Base-by-base conservation (phyloP, 2,113 vertebrate species). In the Cygnus atratus region DNA sequence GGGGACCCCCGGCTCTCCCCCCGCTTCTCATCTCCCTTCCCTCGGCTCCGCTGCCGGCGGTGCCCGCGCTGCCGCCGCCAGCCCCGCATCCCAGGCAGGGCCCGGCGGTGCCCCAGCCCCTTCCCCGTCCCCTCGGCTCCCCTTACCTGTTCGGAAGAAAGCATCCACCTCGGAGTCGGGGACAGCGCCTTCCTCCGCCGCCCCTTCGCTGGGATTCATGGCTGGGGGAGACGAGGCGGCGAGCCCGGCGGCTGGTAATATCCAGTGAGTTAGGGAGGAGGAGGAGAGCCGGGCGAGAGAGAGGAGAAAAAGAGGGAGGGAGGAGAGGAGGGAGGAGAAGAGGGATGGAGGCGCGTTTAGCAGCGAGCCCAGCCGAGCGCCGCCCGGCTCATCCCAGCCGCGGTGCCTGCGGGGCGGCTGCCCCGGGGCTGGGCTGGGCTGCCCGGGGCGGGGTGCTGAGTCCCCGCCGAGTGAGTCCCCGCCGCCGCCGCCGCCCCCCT, bases 111-210 rank as follows among this genome's bases (percentile, higher is more conserved):
- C 86, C 72, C 59, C 58, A 28, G 57, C 87, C 88, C 87, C 76
- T 75, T 78, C 79, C 93, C 52, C 46, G 13, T 48, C 46, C 46
- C 46, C 46, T 48, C 16, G 46, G 80, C 67, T 93, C 72, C 73
- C 73, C 61, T 98, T 48, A 99, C 98, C 98, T 98, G 98, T 98
- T 95, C 98, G 98, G 97, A 98, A 99, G 97, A 99, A 99, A 83
- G 98, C 98, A 88, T 98, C 98, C 97, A 98, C 98, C 96, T 99
- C 98, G 55, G 98, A 98, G 93, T 99, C 98, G 43, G 97, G 98
- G 14, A 98, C 98, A 96, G 98, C 98, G 91, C 97, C 98, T 92
- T 99, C 98, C 96, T 99, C 98, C 91, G 98, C 97, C 50, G 98
- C 92, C 95, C 98, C 98, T 97, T 98, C 98, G 62, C 97, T 95